phyloP scores from a whole-genome alignment of 2,113 vertebrate genomes.

The Poeciliopsis prolifica region DNA sequence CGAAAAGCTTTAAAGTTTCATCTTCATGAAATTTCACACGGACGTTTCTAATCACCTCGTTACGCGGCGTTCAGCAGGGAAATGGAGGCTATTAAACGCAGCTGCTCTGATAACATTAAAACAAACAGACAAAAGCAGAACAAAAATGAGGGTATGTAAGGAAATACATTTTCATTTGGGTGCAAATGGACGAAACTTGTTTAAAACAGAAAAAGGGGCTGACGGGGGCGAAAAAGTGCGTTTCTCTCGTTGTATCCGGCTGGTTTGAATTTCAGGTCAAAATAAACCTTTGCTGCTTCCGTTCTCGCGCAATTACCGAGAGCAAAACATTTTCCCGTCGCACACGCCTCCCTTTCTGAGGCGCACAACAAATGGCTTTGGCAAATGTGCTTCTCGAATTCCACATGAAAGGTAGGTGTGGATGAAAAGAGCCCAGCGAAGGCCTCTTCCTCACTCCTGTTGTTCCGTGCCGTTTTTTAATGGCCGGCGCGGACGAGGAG shows the following conservation, averaged over 20 bases:
- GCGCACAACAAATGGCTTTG: background rate
- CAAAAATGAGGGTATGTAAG: slow-evolving; percentile 10
- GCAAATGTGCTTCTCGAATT: slow-evolving; percentile 4
- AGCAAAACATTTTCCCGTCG: background rate
- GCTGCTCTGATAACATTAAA: slow-evolving; percentile 11
- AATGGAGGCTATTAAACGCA: slow-evolving; percentile 1
- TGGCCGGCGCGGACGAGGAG: too few relatives aligned
- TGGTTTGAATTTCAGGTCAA: background rate
- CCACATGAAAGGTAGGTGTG: slow-evolving; percentile 5
- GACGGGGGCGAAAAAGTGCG: background rate
- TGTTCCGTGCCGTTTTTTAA: background rate
- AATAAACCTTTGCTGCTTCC: background rate
- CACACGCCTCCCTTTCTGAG: slow-evolving; percentile 2
- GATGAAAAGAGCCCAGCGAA: background rate
- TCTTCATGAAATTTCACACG: slow-evolving; percentile 24
- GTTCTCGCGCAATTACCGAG: slow-evolving; percentile 8
- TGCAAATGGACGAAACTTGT: slow-evolving; percentile 35
- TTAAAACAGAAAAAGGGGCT: slow-evolving; percentile 2
- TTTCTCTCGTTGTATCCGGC: slow-evolving; percentile 16
- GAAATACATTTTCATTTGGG: slow-evolving; percentile 27
- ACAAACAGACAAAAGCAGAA: background rate
- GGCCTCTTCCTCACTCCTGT: background rate
- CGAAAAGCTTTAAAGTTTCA: slow-evolving; percentile 21
- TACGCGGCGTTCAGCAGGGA: slow-evolving; percentile 1
- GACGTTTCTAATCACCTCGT: slow-evolving; percentile 22